Percentiles rank a stretch among this genome's conserved stretches.
Evolutionary conservation across 23 tunicate species (phyloP).

Genomic region (Ascidia mentula): DNA sequence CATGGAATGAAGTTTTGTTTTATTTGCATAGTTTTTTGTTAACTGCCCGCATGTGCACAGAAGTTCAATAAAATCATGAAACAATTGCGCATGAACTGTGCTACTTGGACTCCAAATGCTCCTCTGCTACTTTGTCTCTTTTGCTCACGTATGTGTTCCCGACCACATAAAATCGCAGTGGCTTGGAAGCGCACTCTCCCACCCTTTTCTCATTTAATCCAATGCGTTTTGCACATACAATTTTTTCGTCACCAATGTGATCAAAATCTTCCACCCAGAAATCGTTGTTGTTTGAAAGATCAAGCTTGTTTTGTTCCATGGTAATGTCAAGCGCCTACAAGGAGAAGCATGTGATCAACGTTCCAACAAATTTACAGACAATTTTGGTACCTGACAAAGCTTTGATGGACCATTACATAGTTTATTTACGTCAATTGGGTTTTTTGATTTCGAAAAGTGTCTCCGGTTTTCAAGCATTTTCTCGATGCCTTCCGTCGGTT

Average conservation of each 20-base stretch:
- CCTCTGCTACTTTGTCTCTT: constrained; percentile 35
- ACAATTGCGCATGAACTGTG: neutral
- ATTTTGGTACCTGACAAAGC: constrained; percentile 48
- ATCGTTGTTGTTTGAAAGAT: constrained; percentile 26
- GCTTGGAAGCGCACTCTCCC: constrained; percentile 35
- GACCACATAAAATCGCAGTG: constrained; percentile 37
- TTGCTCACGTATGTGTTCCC: constrained; percentile 36
- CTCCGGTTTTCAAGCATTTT: constrained; percentile 22
- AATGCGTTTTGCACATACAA: constrained; percentile 34
- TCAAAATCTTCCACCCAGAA: constrained; percentile 47
- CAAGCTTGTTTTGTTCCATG: constrained; percentile 23
- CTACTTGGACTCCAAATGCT: constrained; percentile 7
- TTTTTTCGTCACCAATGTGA: neutral
- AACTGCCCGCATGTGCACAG: neutral
- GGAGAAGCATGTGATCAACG: neutral
- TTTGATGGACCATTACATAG: constrained; percentile 61
- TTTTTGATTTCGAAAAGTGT: constrained; percentile 9
- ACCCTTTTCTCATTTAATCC: constrained; percentile 29
- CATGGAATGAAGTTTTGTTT: too few relatives aligned
- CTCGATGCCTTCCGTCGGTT: constrained; percentile 39
- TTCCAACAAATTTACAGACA: neutral
- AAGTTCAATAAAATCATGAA: neutral
- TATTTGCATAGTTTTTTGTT: neutral
- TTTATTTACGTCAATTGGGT: neutral
- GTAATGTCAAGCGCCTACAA: constrained; percentile 35